Evolutionary conservation across 1,140 invertebrate genomes (phyloP), one percentile per base, ranked within the genome.

Genomic region (Macrotrachela quadricornifera): DNA sequence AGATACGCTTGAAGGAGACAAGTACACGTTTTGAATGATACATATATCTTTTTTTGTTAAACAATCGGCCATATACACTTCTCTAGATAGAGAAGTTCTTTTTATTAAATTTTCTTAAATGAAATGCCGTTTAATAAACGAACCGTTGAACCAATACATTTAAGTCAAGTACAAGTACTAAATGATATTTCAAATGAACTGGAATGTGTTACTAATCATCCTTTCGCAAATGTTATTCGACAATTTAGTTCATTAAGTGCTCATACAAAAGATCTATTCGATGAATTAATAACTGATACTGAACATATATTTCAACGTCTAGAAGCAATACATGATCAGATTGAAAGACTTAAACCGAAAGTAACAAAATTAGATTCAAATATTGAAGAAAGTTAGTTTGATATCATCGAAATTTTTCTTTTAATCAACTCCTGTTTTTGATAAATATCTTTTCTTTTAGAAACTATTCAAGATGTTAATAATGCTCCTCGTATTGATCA

Each of bases 251-350:
- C 84, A 38, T 68, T 96, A 21, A 91, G 86, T 48, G 80, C 83
- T 64, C 87, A 96, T 76, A 90, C 90, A 4, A 88, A 95, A 72
- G 88, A 96, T 70, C 77, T 96, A 59, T 96, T 97, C 66, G 83
- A 83, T 1, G 87, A 94, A 67, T 71, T 96, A 51, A 81, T 83
- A 30, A 74, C 80, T 16, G 87, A 95, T 65, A 84, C 87, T 3
- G 78, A 79, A 49, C 76, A 77, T 45, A 71, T 96, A 46, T 81
- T 83, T 44, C 79, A 81, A 56, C 73, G 90, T 51, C 82, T 86
- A 1, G 82, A 81, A 61, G 80, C 81, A 30, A 71, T 97, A 39
- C 85, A 92, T 67, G 82, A 81, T 8, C 75, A 90, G 58, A 85
- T 96, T 60, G 88, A 96, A 67, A 75, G 84, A 61, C 73, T 97